Percentiles rank a stretch among this genome's conserved stretches.
These are phyloP conservation scores for Chamaea fasciata DNA, from an alignment of 2,113 vertebrate species.

Conservation along the genomic window DNA sequence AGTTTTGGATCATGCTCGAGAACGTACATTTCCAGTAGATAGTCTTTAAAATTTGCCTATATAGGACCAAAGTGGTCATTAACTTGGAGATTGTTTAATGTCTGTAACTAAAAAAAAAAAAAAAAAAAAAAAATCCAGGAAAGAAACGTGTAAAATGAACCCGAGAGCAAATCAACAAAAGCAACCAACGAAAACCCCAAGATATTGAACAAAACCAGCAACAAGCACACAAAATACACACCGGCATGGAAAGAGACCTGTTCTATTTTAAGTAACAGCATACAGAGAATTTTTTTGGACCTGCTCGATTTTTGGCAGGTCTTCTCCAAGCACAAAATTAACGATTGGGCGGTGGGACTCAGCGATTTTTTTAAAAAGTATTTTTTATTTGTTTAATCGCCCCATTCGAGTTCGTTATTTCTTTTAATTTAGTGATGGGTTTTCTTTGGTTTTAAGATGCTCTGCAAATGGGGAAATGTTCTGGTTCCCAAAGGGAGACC, in stretches of 20 bases:
- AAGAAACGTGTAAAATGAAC: neutral
- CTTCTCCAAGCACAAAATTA: neutral
- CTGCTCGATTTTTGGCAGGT: neutral
- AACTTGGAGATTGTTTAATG: neutral
- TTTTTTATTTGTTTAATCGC: neutral
- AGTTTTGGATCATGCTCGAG: neutral
- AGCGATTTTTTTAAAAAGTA: neutral
- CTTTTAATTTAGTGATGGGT: neutral
- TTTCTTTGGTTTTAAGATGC: neutral
- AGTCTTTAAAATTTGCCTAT: neutral
- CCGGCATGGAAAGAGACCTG: neutral
- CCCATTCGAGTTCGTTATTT: neutral
- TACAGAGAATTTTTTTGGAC: neutral
- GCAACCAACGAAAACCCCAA: neutral
- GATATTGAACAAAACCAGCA: neutral
- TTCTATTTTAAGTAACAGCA: constrained; percentile 38
- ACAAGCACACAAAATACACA: neutral
- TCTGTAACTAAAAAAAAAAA: neutral
- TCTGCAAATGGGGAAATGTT: constrained; percentile 17
- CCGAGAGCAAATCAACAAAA: neutral
- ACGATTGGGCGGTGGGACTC: neutral
- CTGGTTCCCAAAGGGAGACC: constrained; percentile 54
- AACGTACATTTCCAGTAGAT: neutral
- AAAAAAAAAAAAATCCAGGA: neutral
- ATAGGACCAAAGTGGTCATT: neutral